phyloP scores from a whole-genome alignment of 2,113 vertebrate genomes.

The Ascaphus truei region DNA sequence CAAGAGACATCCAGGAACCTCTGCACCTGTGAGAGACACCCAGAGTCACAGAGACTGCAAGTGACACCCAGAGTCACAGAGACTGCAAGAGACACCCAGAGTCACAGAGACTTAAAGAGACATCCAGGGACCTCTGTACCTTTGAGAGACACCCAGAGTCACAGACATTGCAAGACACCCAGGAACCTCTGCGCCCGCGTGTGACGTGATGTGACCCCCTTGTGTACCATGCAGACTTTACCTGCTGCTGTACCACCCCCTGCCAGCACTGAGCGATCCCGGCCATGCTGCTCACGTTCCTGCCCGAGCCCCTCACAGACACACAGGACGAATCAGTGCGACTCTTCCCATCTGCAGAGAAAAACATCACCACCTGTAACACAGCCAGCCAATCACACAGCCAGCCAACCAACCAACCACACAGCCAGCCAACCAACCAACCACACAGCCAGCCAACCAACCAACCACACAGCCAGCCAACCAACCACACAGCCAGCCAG shows the following conservation, averaged over 20 bases:
- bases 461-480: too few species aligned
- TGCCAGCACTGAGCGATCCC: constrained; percentile 77
- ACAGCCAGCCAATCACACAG: too few species aligned
- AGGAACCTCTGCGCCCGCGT: background rate
- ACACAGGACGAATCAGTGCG: constrained; percentile 20
- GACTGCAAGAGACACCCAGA: background rate
- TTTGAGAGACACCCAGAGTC: background rate
- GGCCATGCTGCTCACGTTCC: constrained; percentile 54
- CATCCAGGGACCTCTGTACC: background rate
- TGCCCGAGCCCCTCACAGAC: constrained; percentile 51
- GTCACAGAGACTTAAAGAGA: background rate
- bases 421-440: too few species aligned
- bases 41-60: background rate
- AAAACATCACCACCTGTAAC: too few species aligned
- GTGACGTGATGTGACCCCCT: too few species aligned
- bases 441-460: too few species aligned
- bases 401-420: too few species aligned
- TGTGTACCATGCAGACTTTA: too few species aligned
- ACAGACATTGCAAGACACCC: background rate
- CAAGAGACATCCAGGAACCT: accelerated
- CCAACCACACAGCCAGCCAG: too few species aligned
- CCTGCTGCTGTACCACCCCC: constrained; percentile 75
- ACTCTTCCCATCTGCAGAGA: constrained; percentile 70
- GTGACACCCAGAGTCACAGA: background rate
- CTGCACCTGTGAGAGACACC: background rate